Evolutionary conservation across 2,888 invertebrate species (phyloP).

Genomic region (Habroteleia sp.): DNA sequence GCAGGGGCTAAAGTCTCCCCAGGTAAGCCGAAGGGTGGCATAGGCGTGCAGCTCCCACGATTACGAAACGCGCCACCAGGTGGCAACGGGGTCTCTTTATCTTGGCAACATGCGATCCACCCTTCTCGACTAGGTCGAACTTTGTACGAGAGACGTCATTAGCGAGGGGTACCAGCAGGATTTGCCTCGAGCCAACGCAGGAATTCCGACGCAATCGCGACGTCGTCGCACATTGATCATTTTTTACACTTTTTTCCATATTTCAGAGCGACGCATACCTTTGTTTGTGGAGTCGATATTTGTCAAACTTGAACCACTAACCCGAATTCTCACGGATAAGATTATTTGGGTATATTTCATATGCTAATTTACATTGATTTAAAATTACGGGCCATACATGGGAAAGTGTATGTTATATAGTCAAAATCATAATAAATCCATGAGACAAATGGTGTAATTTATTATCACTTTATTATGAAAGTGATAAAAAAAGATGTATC

Average conservation of each 20-base stretch:
- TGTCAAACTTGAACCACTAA: no score
- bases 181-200: slow-evolving; percentile 53
- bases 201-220: slow-evolving; percentile 51
- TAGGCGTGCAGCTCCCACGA: slow-evolving; percentile 74
- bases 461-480: no score
- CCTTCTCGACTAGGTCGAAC: slow-evolving; percentile 35
- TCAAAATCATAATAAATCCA: no score
- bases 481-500: no score
- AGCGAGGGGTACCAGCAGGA: slow-evolving; percentile 57
- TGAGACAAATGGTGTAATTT: no score
- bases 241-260: slow-evolving; percentile 36
- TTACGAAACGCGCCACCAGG: slow-evolving; percentile 71
- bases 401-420: no score
- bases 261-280: slow-evolving; percentile 5
- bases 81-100: slow-evolving; percentile 71
- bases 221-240: slow-evolving; percentile 41
- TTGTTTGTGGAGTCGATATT: slow-evolving; percentile 35
- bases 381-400: no score
- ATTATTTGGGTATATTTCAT: no score
- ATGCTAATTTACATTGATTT: no score
- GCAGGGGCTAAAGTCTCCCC: slow-evolving; percentile 51
- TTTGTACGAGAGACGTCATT: slow-evolving; percentile 59
- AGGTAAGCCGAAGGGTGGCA: slow-evolving; percentile 66
- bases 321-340: no score
- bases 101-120: slow-evolving; percentile 55